A percentile compares a stretch with the other conserved stretches of the same genome.
Evolutionary conservation across 2,113 vertebrate genomes (phyloP).

Genomic region (Proterorhinus semilunaris): DNA sequence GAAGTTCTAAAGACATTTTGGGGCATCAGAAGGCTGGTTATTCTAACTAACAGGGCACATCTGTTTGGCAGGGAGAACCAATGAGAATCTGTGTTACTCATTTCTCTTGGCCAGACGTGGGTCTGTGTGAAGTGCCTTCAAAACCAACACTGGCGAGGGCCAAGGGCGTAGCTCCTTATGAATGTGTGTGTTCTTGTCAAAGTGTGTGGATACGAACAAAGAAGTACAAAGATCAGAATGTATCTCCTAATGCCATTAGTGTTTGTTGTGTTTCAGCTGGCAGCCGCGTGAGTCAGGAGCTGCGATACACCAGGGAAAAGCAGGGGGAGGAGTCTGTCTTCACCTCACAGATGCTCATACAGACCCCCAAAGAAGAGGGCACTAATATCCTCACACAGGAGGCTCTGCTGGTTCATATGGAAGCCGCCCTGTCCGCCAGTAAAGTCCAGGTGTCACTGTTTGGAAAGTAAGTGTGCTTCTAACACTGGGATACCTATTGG

Average conservation of each 20-base stretch:
- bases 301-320: slow-evolving; percentile 95
- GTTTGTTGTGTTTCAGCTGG: slow-evolving; percentile 77
- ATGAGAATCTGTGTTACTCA: slow-evolving; percentile 72
- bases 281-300: slow-evolving; percentile 93
- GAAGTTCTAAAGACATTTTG: slow-evolving; percentile 36
- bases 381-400: slow-evolving; percentile 90
- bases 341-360: slow-evolving; percentile 96
- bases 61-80: slow-evolving; percentile 68
- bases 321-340: slow-evolving; percentile 94
- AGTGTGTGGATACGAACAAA: slow-evolving; percentile 29
- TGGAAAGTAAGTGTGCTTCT: slow-evolving; percentile 88
- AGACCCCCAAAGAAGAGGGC: slow-evolving; percentile 89
- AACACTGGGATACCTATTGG: neutral
- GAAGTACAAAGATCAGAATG: slow-evolving; percentile 30
- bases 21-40: slow-evolving; percentile 55
- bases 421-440: slow-evolving; percentile 90
- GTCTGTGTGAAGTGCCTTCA: slow-evolving; percentile 72
- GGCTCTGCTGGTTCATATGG: slow-evolving; percentile 91
- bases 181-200: slow-evolving; percentile 55
- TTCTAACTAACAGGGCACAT: slow-evolving; percentile 68
- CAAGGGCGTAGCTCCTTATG: slow-evolving; percentile 69
- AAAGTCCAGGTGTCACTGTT: slow-evolving; percentile 97
- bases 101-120: slow-evolving; percentile 72
- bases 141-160: slow-evolving; percentile 67
- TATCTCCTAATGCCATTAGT: slow-evolving; percentile 10